A percentile compares a stretch with the other conserved stretches of the same genome.
These are phyloP conservation scores for Druon quercuslanigerum DNA, from an alignment of 1,140 invertebrate genomes.

Conservation along the genomic window DNA sequence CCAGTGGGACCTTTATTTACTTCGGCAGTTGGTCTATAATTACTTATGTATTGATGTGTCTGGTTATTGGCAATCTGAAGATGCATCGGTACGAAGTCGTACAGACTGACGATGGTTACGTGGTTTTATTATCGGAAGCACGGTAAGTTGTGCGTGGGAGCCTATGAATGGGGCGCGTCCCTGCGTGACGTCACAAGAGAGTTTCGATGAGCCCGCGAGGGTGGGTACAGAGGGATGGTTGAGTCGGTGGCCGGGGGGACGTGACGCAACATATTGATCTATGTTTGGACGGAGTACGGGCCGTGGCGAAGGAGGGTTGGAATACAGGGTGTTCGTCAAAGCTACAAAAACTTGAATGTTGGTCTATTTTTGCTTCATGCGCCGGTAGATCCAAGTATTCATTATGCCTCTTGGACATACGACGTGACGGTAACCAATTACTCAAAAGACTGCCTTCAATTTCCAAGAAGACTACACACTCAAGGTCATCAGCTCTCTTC, in stretches of 20 bases:
- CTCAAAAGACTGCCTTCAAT: neutral
- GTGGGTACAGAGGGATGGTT: constrained; percentile 43
- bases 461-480: too few relatives aligned
- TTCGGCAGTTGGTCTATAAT: too few relatives aligned
- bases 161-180: constrained; percentile 72
- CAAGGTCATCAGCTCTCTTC: too few relatives aligned
- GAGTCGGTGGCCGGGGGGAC: constrained; percentile 56
- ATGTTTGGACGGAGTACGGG: constrained; percentile 58
- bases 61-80: constrained; percentile 7
- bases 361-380: neutral
- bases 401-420: neutral
- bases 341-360: constrained; percentile 41
- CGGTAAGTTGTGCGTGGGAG: constrained; percentile 62
- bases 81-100: constrained; percentile 44
- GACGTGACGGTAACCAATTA: neutral
- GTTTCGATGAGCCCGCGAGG: constrained; percentile 35
- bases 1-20: too few relatives aligned
- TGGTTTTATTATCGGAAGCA: constrained; percentile 59
- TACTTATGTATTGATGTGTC: constrained; percentile 9
- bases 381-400: neutral
- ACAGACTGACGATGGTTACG: constrained; percentile 51
- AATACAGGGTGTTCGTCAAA: constrained; percentile 56
- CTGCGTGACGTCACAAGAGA: constrained; percentile 66
- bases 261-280: constrained; percentile 75
- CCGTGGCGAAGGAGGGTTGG: constrained; percentile 38